These are phyloP conservation scores for Cantharis flavilabris DNA, from an alignment of 2,888 invertebrate genomes.

Conservation along the genomic window DNA sequence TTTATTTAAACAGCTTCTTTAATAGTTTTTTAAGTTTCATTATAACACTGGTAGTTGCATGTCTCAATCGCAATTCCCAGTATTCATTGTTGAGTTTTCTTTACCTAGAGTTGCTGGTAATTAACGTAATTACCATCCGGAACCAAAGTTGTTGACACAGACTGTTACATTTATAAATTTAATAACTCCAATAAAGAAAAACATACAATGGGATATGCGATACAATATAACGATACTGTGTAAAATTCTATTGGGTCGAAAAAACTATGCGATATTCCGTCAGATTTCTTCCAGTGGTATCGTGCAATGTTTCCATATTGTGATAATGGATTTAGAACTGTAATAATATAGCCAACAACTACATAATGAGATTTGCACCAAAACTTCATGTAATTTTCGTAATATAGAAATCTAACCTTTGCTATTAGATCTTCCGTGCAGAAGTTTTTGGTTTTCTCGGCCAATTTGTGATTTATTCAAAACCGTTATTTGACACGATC, in stretches of 20 bases:
- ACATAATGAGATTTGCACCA: neutral
- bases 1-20: neutral
- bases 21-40: neutral
- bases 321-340: neutral
- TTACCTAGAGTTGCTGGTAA: neutral
- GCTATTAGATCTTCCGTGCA: neutral
- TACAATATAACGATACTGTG: neutral
- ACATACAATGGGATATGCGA: neutral
- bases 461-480: neutral
- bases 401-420: neutral
- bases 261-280: neutral
- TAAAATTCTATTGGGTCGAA: neutral
- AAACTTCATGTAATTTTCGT: neutral
- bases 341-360: neutral
- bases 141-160: neutral
- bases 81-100: neutral
- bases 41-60: neutral
- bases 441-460: neutral
- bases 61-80: neutral
- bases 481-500: neutral
- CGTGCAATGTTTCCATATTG: neutral
- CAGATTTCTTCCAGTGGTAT: neutral
- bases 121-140: neutral
- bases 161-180: neutral
- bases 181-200: neutral